Evolutionary conservation across 2,888 invertebrate species (phyloP).

Genomic region (Peribatodes rhomboidaria): DNA sequence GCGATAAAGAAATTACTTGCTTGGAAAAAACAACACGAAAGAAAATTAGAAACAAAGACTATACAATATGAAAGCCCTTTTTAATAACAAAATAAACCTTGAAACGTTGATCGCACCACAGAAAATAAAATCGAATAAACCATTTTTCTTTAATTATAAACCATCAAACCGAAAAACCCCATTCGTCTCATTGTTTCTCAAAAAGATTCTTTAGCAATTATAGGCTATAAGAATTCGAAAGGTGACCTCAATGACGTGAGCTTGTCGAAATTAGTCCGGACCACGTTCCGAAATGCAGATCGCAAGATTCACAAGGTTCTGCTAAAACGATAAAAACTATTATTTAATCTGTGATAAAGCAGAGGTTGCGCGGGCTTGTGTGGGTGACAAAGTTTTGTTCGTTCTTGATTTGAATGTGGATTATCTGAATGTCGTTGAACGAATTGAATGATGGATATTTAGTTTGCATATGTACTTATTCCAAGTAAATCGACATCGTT

Average conservation of each 20-base stretch:
- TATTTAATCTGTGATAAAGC: constrained; percentile 10
- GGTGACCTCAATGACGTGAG: constrained; percentile 48
- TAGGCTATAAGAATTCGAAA: constrained; percentile 48
- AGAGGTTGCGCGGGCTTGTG: constrained; percentile 18
- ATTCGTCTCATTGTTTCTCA: constrained; percentile 3
- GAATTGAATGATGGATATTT: not conserved
- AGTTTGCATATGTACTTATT: not conserved
- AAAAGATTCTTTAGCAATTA: constrained; percentile 44
- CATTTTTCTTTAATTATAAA: not conserved
- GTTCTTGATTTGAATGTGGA: not conserved
- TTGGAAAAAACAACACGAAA: no score
- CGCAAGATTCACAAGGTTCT: constrained; percentile 29
- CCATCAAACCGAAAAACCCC: not conserved
- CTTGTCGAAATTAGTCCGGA: constrained; percentile 47
- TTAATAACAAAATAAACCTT: no score
- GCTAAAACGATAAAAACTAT: not conserved
- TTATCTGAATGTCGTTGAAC: constrained; percentile 19
- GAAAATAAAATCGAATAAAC: not conserved
- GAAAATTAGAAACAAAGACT: no score
- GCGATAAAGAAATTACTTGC: no score
- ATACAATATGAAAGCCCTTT: no score
- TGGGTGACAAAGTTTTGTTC: constrained; percentile 14
- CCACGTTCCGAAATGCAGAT: constrained; percentile 32
- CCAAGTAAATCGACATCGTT: not conserved
- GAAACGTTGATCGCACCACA: not conserved